These are phyloP conservation scores for Trididemnum clinides DNA, from an alignment of 23 tunicate genomes.

Conservation along the genomic window DNA sequence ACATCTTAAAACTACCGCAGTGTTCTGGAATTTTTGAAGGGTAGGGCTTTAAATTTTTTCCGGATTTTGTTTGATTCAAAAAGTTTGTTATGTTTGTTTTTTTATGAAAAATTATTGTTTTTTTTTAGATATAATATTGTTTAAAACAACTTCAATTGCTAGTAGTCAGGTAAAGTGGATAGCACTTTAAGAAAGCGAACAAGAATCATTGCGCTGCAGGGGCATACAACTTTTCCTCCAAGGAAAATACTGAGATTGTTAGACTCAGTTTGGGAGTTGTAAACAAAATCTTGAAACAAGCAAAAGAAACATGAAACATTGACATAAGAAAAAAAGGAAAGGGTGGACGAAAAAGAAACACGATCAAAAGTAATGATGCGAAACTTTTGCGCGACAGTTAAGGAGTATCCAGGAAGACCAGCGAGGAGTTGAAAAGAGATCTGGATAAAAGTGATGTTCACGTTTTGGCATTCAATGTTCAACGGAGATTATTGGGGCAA, in stretches of 20 bases:
- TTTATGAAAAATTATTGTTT: background rate
- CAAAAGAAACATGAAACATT: background rate
- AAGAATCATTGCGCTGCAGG: background rate
- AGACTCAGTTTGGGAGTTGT: background rate
- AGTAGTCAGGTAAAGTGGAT: background rate
- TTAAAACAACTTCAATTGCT: background rate
- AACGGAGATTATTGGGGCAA: background rate
- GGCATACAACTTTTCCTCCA: background rate
- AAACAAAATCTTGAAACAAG: background rate
- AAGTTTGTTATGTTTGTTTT: background rate
- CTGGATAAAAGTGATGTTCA: background rate
- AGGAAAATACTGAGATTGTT: background rate
- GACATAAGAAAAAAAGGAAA: background rate
- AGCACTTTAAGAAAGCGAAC: background rate
- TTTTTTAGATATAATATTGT: background rate
- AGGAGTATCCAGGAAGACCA: background rate
- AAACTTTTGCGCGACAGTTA: background rate
- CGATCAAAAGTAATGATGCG: background rate
- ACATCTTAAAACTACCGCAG: background rate
- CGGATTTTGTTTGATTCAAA: background rate
- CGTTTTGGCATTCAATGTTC: background rate
- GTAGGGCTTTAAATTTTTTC: background rate
- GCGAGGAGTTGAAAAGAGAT: background rate
- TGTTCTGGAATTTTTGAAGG: background rate
- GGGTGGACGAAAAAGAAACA: background rate